Base-by-base conservation (phyloP, 2,888 invertebrate species). In the Noctua janthe region DNA sequence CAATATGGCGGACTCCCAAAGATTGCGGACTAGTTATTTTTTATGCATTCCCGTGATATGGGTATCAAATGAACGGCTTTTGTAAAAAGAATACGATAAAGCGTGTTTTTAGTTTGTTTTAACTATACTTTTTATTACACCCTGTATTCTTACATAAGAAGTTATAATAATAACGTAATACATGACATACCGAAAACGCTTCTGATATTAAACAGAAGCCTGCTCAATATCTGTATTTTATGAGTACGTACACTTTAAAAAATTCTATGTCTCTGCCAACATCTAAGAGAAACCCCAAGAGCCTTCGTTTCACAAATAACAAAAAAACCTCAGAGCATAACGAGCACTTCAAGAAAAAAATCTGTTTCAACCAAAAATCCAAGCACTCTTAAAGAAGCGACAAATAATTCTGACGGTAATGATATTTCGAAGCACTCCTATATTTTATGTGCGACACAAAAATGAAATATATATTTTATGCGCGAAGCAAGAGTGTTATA, bases 261-360 rank as follows among this genome's bases (percentile, higher is more conserved):
- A 20, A 66, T 29, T 64, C n/a, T 23, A 62, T 59, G 17, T 13
- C 13, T 51, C 39, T 29, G 17, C 7, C 4, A 70, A 43, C 17
- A 29, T 49, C 11, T 20, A 23, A 20, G 64, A 64, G 13, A 49
- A 56, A 39, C 7, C 54, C 8, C 8, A 66, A 71, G 67, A 56
- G 20, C 59, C 35, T 62, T 85, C 81, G 70, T 66, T 51, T 66
- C 0, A 64, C 47, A 62, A 71, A 78, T 67, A 67, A 80, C 15
- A 69, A 81, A 76, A 29, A 69, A 35, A 51, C 17, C 54, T 49
- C 20, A 49, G 5, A 76, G 74, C n/a, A 39, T 85, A 87, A 87
- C 66, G 87, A 77, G 20, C 84, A 69, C 85, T 87, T 49, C 59
- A 82, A 76, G n/a, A 71, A 82, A 81, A 56, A 75, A 69, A 49